Evolutionary conservation across 2,888 invertebrate genomes (phyloP).

Genomic region (Creontiades dilutus): DNA sequence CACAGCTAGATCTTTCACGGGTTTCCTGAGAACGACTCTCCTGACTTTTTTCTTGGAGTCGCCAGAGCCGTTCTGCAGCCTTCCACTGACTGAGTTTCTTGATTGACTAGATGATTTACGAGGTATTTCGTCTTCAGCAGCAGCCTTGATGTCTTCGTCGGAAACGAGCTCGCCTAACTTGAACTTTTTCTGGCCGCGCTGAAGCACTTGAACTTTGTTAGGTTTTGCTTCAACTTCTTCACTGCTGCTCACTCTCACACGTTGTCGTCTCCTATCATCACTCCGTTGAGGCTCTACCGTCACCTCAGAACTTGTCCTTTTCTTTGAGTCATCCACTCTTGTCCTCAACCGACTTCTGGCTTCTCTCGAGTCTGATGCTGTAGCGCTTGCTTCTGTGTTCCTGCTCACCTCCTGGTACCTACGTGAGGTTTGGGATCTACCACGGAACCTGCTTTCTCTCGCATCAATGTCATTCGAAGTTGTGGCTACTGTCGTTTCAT

Average conservation of each 20-base stretch:
- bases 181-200: slow-evolving; percentile 70
- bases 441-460: slow-evolving; percentile 9
- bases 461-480: not conserved
- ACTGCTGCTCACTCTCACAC: not conserved
- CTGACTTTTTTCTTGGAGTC: slow-evolving; percentile 67
- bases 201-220: slow-evolving; percentile 35
- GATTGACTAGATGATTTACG: slow-evolving; percentile 64
- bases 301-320: not conserved
- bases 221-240: slow-evolving; percentile 3
- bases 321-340: not conserved
- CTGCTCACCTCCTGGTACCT: slow-evolving; percentile 39
- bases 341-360: slow-evolving; percentile 45
- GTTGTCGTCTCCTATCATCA: slow-evolving; percentile 43
- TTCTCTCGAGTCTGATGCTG: slow-evolving; percentile 48
- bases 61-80: not conserved
- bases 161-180: slow-evolving; percentile 56
- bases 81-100: slow-evolving; percentile 35
- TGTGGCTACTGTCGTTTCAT: not conserved
- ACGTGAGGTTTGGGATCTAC: slow-evolving; percentile 31
- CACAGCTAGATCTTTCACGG: slow-evolving; percentile 72
- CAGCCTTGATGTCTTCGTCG: slow-evolving; percentile 61
- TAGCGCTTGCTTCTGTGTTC: not conserved
- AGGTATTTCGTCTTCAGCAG: slow-evolving; percentile 54
- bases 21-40: slow-evolving; percentile 69
- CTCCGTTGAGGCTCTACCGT: not conserved